Conservation (phyloP, 2,888 invertebrate genomes). For the Dione juno region DNA sequence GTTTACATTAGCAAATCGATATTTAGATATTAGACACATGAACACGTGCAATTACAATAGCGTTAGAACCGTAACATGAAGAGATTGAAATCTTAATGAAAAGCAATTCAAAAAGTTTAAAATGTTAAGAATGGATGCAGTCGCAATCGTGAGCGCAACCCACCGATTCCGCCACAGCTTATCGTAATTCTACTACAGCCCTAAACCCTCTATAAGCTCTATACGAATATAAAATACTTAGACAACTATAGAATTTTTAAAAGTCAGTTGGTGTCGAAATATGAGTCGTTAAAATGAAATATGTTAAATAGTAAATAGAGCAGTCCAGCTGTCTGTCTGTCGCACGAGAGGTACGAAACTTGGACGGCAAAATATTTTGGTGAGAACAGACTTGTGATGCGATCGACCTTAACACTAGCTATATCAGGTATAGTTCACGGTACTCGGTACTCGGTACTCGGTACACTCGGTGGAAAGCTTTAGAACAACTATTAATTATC, state of each 20-base stretch:
- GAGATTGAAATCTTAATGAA: no score
- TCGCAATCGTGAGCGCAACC: not conserved
- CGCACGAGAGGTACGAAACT: slow-evolving; percentile 58
- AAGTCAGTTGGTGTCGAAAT: slow-evolving; percentile 74
- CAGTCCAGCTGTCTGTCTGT: slow-evolving; percentile 68
- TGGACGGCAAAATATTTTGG: slow-evolving; percentile 82
- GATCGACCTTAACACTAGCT: slow-evolving; percentile 38
- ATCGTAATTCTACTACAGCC: slow-evolving; percentile 62
- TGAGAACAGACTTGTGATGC: slow-evolving; percentile 51
- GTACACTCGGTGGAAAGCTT: slow-evolving; percentile 38
- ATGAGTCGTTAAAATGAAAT: slow-evolving; percentile 65
- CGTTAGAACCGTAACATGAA: slow-evolving; percentile 1
- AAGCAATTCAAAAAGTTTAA: not conserved
- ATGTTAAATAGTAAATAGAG: slow-evolving; percentile 55
- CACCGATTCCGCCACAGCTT: slow-evolving; percentile 50
- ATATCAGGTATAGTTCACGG: slow-evolving; percentile 21
- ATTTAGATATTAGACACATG: not conserved
- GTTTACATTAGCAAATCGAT: slow-evolving; percentile 1
- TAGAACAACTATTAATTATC: slow-evolving; percentile 34
- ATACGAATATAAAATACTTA: slow-evolving; percentile 79
- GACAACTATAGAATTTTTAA: slow-evolving; percentile 65
- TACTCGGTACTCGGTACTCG: not conserved
- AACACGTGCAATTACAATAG: slow-evolving; percentile 8
- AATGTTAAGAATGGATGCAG: not conserved
- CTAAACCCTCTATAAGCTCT: slow-evolving; percentile 82